These are phyloP conservation scores for Sabatieria punctata DNA, from an alignment of 2,888 invertebrate species.

Conservation along the genomic window DNA sequence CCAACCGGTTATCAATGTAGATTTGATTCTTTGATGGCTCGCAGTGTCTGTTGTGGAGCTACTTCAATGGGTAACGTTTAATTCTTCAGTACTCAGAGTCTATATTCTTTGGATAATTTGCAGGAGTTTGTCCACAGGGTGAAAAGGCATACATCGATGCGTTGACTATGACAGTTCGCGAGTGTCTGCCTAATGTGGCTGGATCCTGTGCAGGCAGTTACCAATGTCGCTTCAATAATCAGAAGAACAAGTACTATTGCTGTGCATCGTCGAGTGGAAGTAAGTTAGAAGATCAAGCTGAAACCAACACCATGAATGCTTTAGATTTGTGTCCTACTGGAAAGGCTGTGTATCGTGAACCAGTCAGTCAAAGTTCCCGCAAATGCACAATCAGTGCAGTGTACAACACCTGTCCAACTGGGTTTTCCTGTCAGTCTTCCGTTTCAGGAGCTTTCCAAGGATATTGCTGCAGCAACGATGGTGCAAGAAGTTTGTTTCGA, in stretches of 20 bases:
- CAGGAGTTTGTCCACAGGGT: constrained; percentile 10
- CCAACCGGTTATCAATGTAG: constrained; percentile 23
- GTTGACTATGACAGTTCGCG: not conserved
- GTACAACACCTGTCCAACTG: not conserved
- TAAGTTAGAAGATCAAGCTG: not conserved
- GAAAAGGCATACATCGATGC: constrained; percentile 6
- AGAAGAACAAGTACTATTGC: constrained; percentile 4
- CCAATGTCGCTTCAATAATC: not conserved
- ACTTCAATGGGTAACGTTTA: constrained; percentile 18
- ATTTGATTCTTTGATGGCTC: constrained; percentile 18
- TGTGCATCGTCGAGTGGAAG: not conserved
- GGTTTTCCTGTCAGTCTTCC: not conserved
- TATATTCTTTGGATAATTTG: too few species aligned
- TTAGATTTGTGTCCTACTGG: constrained; percentile 5
- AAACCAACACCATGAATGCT: too few species aligned
- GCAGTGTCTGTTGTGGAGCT: constrained; percentile 24
- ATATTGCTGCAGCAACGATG: constrained; percentile 5
- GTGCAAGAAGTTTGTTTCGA: too few species aligned
- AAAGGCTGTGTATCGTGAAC: not conserved
- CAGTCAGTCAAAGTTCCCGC: not conserved
- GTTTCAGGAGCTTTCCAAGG: not conserved
- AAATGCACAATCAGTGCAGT: not conserved
- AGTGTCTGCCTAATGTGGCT: constrained; percentile 1
- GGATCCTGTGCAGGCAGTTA: not conserved
- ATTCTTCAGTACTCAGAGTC: too few species aligned